Conservation (phyloP, 2,113 vertebrate genomes). For the Stictonetta naevosa region DNA sequence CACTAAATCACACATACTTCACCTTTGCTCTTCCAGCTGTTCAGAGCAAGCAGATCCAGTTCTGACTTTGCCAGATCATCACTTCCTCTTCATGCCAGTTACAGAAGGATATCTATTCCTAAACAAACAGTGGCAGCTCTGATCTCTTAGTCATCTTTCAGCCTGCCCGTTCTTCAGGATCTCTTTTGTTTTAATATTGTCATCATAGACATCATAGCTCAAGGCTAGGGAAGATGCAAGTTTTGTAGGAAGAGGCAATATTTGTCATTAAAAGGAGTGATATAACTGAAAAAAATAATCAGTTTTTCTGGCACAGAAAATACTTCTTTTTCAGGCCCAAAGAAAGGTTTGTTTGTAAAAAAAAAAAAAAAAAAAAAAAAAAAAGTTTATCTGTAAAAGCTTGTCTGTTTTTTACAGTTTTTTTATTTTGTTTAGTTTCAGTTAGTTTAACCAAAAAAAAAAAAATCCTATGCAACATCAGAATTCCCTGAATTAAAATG, state of each 20-base stretch:
- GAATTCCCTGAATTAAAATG: slow-evolving; percentile 44
- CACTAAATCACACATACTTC: slow-evolving; percentile 63
- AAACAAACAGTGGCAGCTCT: slow-evolving; percentile 64
- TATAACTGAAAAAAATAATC: neutral
- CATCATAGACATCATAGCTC: neutral
- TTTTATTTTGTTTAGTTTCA: neutral
- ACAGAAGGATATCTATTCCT: slow-evolving; percentile 59
- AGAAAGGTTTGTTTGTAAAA: neutral
- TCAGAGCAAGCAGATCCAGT: slow-evolving; percentile 34
- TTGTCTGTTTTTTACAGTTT: slow-evolving; percentile 59
- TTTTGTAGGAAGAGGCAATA: neutral
- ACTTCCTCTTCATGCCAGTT: slow-evolving; percentile 10
- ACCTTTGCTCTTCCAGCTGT: slow-evolving; percentile 74
- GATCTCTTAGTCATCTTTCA: slow-evolving; percentile 54
- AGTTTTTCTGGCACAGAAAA: neutral
- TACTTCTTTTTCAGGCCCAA: neutral
- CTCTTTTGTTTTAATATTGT: neutral
- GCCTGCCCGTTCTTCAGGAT: slow-evolving; percentile 45
- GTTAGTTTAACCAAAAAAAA: neutral
- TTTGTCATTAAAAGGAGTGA: neutral
- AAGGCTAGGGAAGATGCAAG: neutral
- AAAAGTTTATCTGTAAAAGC: neutral
- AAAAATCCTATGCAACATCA: neutral
- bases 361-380: neutral
- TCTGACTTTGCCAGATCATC: slow-evolving; percentile 51